Percentiles rank a stretch among this genome's conserved stretches.
phyloP scores from a whole-genome alignment of 1,140 invertebrate species.

The Adoxophyes honmai region DNA sequence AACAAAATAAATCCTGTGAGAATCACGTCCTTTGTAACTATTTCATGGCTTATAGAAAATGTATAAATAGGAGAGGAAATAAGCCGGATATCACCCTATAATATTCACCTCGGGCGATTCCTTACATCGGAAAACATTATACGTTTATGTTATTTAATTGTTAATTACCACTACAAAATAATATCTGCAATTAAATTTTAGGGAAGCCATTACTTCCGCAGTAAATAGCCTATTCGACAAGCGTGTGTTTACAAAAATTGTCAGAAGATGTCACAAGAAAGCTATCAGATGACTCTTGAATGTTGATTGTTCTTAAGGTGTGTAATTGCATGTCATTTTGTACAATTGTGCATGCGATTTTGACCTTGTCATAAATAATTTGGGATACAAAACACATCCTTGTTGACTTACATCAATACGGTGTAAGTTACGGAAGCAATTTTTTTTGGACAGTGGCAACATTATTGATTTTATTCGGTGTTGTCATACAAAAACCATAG shows the following conservation, averaged over 20 bases:
- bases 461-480: slow-evolving; percentile 53
- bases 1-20: slow-evolving; percentile 31
- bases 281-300: slow-evolving; percentile 38
- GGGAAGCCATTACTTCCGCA: slow-evolving; percentile 78
- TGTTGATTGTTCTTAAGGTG: slow-evolving; percentile 33
- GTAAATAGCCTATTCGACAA: slow-evolving; percentile 76
- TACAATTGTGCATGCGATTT: slow-evolving; percentile 28
- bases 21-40: slow-evolving; percentile 47
- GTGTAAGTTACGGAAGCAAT: slow-evolving; percentile 45
- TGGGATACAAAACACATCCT: slow-evolving; percentile 58
- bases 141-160: slow-evolving; percentile 28
- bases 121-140: slow-evolving; percentile 29
- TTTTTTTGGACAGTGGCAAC: slow-evolving; percentile 64
- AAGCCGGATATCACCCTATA: slow-evolving; percentile 51
- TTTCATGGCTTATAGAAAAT: slow-evolving; percentile 46
- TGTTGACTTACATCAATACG: slow-evolving; percentile 41
- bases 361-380: slow-evolving; percentile 24
- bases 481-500: slow-evolving; percentile 33
- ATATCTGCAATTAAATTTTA: slow-evolving; percentile 71
- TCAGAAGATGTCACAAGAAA: slow-evolving; percentile 55
- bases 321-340: slow-evolving; percentile 45
- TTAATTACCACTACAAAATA: slow-evolving; percentile 49
- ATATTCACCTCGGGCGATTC: slow-evolving; percentile 42
- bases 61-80: slow-evolving; percentile 32
- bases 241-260: slow-evolving; percentile 77